phyloP scores from a whole-genome alignment of 92 coral and sea anemone genomes.

The Bergia puertoricense region DNA sequence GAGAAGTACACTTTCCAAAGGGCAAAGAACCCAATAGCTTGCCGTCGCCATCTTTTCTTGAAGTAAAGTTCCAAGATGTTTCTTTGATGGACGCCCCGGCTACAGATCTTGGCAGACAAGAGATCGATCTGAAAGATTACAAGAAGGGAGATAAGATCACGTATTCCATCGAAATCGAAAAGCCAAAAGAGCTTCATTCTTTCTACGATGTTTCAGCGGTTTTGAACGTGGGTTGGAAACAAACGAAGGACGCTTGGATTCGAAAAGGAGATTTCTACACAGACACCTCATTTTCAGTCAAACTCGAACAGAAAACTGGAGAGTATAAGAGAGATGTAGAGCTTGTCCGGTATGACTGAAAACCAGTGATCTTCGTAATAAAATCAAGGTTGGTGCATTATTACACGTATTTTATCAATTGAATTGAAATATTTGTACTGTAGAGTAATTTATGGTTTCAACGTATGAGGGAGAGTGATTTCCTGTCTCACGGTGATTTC shows the following conservation, averaged over 20 bases:
- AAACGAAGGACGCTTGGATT: constrained; percentile 65
- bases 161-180: constrained; percentile 70
- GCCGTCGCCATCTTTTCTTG: constrained; percentile 67
- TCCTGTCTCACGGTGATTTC: too few relatives aligned
- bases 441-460: too few relatives aligned
- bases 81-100: constrained; percentile 69
- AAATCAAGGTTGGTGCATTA: background rate
- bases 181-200: constrained; percentile 51
- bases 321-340: constrained; percentile 68
- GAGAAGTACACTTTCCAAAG: constrained; percentile 39
- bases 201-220: constrained; percentile 76
- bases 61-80: constrained; percentile 76
- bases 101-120: constrained; percentile 54
- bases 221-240: constrained; percentile 89
- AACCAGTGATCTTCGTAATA: background rate
- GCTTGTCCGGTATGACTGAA: constrained; percentile 58
- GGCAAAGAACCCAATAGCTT: constrained; percentile 58
- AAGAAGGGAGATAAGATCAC: constrained; percentile 67
- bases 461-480: too few relatives aligned
- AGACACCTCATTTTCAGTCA: constrained; percentile 66
- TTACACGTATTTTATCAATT: too few relatives aligned
- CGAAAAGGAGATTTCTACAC: constrained; percentile 73
- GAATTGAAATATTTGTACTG: too few relatives aligned
- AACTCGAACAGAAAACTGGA: constrained; percentile 41
- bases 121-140: constrained; percentile 61